A percentile compares a stretch with the other conserved stretches of the same genome.
Conservation (phyloP, 2,113 vertebrate species). For the Sphyrna mokarran region DNA sequence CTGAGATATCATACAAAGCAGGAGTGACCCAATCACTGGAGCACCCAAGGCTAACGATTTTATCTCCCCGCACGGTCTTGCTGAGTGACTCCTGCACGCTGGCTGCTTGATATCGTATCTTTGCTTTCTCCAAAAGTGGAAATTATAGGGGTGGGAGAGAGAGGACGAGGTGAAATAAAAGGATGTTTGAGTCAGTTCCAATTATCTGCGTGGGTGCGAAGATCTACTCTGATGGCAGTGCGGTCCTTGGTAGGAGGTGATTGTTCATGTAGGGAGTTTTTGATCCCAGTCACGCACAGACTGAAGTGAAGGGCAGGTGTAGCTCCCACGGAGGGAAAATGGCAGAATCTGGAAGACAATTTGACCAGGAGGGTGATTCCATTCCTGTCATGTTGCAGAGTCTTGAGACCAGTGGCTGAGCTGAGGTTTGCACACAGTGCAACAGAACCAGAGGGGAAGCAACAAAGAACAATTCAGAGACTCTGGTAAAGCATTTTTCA, state of each 20-base stretch:
- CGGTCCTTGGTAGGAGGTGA: not conserved
- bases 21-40: not conserved
- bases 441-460: not conserved
- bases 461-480: not conserved
- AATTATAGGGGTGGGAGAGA: not conserved
- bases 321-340: not conserved
- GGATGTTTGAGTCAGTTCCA: not conserved
- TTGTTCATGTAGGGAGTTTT: not conserved
- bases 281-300: not conserved
- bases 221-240: not conserved
- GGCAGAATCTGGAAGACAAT: not conserved
- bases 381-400: not conserved
- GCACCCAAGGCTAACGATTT: constrained; percentile 13
- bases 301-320: not conserved
- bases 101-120: not conserved
- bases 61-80: not conserved
- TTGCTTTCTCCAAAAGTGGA: not conserved
- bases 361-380: not conserved
- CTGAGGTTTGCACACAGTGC: not conserved
- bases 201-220: not conserved
- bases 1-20: not conserved
- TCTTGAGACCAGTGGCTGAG: not conserved
- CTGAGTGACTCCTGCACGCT: not conserved
- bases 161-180: not conserved
- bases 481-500: not conserved